phyloP scores from a whole-genome alignment of 2,113 vertebrate species.

The Astur gentilis region DNA sequence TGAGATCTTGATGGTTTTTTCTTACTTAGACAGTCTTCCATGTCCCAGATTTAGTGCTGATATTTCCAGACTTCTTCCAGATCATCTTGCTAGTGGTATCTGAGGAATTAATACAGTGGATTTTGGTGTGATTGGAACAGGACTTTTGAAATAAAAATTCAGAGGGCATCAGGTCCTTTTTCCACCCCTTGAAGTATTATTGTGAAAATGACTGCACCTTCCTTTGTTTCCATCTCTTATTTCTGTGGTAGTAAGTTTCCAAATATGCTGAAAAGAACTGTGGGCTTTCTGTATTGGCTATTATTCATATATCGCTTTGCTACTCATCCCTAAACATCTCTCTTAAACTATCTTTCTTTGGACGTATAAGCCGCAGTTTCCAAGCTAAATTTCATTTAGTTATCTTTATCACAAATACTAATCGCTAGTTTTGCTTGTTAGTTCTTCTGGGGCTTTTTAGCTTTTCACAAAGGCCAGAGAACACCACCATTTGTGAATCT shows the following conservation, averaged over 20 bases:
- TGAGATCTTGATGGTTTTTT: background rate
- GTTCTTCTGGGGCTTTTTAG: background rate
- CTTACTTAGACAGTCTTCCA: background rate
- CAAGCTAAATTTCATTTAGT: background rate
- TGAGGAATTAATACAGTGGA: background rate
- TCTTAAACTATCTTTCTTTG: background rate
- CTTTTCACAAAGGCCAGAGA: background rate
- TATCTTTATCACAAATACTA: background rate
- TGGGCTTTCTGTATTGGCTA: background rate
- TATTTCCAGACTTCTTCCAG: background rate
- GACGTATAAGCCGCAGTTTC: background rate
- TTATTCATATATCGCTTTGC: background rate
- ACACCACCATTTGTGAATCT: background rate
- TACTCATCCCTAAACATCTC: background rate
- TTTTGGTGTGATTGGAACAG: background rate
- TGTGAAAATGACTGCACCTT: background rate
- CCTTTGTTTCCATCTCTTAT: background rate
- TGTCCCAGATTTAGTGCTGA: background rate
- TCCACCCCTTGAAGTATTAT: background rate
- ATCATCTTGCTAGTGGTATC: background rate
- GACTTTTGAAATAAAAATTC: background rate
- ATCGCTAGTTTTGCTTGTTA: background rate
- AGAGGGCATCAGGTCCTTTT: fast-evolving
- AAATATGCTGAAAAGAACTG: background rate
- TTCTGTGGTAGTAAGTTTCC: background rate